Base-by-base conservation (phyloP, 2,113 vertebrate genomes). In the Naja naja region DNA sequence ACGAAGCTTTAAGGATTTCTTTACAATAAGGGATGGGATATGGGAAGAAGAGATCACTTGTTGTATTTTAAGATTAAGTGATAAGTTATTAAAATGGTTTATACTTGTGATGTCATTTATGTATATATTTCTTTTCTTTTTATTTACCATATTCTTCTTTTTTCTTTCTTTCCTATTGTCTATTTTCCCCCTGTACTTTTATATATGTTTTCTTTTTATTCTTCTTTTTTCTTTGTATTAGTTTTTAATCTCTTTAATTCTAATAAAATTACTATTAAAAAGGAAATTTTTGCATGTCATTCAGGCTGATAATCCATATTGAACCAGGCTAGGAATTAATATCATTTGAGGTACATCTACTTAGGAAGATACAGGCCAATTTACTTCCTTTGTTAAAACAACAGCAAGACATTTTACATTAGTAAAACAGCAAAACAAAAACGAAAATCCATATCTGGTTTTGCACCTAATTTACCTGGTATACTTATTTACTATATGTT, bases 291-390 rank as follows among this genome's bases (percentile, higher is more conserved):
- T 45, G 91, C 11, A 94, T 85, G 92, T 95, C 93, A 39, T 91
- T 92, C 58, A 94, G 91, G 86, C 87, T 22, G 93, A 91, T 45
- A 92, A 74, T 52, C 20, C 45, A 94, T 93, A 3, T 10, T 90
- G 94, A 96, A 49, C 7, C 20, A 94, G 90, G 64, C 12, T 85
- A 56, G 92, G 0, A 0, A 12, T 69, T 94, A 94, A 60, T 54
- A 88, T 94, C 94, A 93, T 39, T 12, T 93, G 52, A 14, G 47
- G 12, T 12, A 53, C 39, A 6, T 74, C n/a, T 34, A 12, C 27
- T 4, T 74, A 30, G 58, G 18, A 6, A 85, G 34, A 30, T 43
- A 16, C 39, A 85, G 49, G 39, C 5, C 22, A 47, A 11, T 45
- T 11, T 87, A 49, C 45, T 11, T 87, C 9, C 22, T 87, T 87